Base-by-base conservation (phyloP, 2,797 vertebrate genomes). In the Gymnopithys bicolor region DNA sequence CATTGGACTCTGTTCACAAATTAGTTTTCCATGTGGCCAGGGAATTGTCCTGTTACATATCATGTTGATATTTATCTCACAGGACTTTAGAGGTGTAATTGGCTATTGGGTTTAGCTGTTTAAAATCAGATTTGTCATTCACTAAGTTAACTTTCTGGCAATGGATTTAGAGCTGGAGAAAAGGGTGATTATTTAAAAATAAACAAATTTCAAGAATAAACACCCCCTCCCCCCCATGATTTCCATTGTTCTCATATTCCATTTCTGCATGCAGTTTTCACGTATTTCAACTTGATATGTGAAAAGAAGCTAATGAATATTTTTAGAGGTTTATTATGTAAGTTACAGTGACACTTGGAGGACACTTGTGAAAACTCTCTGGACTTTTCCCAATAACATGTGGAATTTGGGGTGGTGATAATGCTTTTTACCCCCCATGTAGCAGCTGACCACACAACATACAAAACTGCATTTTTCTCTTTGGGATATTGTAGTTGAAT, bases 351-450 rank as follows among this genome's bases (percentile, higher is more conserved):
- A 17, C n/a, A 13, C 55, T 86, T 46, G 7, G 18, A 89, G 35
- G 35, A n/a, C 55, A 4, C 7, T 59, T 79, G 7, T 49, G 68
- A 66, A 80, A 92, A 39, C 51, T 91, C 15, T 82, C 24, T 49
- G 67, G 45, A 24, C 49, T 85, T 92, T 41, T 60, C 37, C 33
- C 23, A 19, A 1, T 68, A 67, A 11, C 19, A 32, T 52, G 33
- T 89, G 52, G 63, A 41, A 85, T 76, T 10, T 70, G 39, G 13
- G 21, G 11, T 39, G 25, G 19, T 4, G 1, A 7, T 46, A 30
- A 3, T 68, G 18, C 32, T 64, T 27, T 58, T 2, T 1, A 8
- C 3, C 13, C 11, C 15, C 7, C 0, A 0, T 8, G 10, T 69
- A 71, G 35, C 32, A 35, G 9, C 8, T 59, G 21, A 74, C 28